Base-by-base conservation (phyloP, 1,140 invertebrate genomes). In the Hyphantria cunea region DNA sequence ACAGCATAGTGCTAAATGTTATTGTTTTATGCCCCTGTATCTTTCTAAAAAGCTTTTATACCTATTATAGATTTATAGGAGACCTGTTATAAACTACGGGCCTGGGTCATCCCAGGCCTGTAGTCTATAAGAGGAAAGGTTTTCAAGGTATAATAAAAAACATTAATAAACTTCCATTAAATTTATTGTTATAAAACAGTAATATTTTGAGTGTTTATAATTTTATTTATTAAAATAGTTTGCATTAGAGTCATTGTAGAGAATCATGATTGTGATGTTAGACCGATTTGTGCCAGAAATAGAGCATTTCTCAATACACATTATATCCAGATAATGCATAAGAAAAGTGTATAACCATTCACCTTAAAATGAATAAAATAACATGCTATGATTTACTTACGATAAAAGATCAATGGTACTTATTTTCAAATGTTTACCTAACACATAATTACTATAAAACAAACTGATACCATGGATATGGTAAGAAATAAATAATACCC, bases 401-500 rank as follows among this genome's bases (percentile, higher is more conserved):
- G 61, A 67, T 73, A 76, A 76, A 78, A 71, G 69, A 72, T 76
- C 64, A 76, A 72, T 54, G 33, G 68, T 66, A 77, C 75, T 82
- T 89, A 89, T 90, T 69, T 89, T 90, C 83, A 86, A 82, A 89
- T 76, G 81, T 80, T 80, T 73, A 39, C 55, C 74, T 80, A 78
- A 64, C 44, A 56, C 45, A 52, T 53, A 72, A 68, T 70, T 75
- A 71, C 73, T 74, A 79, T 65, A 60, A 81, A 80, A 81, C 80
- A 25, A 79, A 79, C 61, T 78, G 34, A 73, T 85, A 86, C 80
- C 76, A 79, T 74, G 25, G 47, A 37, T 60, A 78, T 79, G 78
- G 82, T 89, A 86, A 81, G 77, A 66, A 81, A 84, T 82, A 88
- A 90, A 86, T 84, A 86, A 84, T 78, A 81, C 69, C 70, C 78